Evolutionary conservation across 64 coral and sea anemone species (phyloP).

Genomic region (Trachythela sp.): DNA sequence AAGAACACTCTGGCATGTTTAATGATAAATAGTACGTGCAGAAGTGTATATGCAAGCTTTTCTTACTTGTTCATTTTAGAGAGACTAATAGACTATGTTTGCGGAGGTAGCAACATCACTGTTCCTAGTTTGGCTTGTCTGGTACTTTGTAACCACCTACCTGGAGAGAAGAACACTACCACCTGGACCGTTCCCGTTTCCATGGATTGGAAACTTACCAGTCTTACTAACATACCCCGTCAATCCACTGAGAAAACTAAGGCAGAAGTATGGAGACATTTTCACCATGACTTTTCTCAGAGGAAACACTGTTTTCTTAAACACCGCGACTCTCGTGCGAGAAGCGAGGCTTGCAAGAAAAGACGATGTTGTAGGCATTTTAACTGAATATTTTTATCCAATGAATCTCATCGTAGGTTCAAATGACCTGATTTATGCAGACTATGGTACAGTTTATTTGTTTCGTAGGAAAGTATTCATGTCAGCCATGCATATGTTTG

Average conservation of each 20-base stretch:
- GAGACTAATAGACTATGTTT: background rate
- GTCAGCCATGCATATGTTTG: slow-evolving; percentile 2
- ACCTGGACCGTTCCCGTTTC: slow-evolving; percentile 17
- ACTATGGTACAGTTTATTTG: slow-evolving; percentile 13
- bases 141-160: background rate
- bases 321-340: background rate
- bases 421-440: background rate
- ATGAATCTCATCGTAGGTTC: background rate
- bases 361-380: background rate
- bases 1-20: too few relatives aligned
- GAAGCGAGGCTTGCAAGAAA: background rate
- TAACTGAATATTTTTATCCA: background rate
- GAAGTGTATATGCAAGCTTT: too few relatives aligned
- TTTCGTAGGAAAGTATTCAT: slow-evolving; percentile 19
- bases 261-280: slow-evolving; percentile 16
- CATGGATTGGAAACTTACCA: slow-evolving; percentile 26
- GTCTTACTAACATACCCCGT: slow-evolving; percentile 7
- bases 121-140: background rate
- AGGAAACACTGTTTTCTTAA: background rate
- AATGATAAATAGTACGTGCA: too few relatives aligned
- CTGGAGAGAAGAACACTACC: slow-evolving; percentile 17
- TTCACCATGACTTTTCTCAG: background rate
- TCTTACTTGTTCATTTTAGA: too few relatives aligned
- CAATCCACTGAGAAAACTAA: slow-evolving; percentile 3
- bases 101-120: slow-evolving; percentile 11